Percentiles rank a stretch among this genome's conserved stretches.
These are phyloP conservation scores for Notarius quadriscutis DNA, from an alignment of 2,113 vertebrate species.

Conservation along the genomic window DNA sequence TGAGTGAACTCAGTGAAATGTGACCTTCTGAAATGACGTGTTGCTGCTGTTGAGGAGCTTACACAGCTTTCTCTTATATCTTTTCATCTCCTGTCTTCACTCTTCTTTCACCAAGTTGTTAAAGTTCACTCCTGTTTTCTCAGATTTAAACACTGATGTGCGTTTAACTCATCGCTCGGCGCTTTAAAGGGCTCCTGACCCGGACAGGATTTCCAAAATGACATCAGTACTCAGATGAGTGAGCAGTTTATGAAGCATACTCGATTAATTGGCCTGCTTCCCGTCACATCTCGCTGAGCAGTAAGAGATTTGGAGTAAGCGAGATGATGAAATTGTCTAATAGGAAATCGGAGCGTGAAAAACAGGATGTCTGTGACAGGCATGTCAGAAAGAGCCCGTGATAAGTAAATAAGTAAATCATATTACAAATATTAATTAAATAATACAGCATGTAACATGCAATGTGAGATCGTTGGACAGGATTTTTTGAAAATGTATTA, in stretches of 20 bases:
- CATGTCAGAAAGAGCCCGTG: too few relatives aligned
- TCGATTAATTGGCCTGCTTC: neutral
- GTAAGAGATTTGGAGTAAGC: neutral
- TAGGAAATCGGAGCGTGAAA: neutral
- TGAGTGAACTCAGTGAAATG: neutral
- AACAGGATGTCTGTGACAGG: neutral
- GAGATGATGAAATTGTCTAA: conserved; percentile 4
- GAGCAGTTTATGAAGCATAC: conserved; percentile 29
- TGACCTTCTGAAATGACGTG: neutral
- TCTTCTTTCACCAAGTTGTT: neutral
- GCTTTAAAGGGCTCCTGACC: conserved; percentile 47
- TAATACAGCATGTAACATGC: neutral
- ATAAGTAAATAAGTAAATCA: neutral
- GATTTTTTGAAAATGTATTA: neutral
- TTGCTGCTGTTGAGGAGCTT: neutral
- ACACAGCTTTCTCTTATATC: neutral
- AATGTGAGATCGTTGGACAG: neutral
- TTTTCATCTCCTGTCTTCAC: neutral
- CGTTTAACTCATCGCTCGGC: conserved; percentile 46
- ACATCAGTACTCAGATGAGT: conserved; percentile 53
- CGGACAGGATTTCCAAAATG: conserved; percentile 59
- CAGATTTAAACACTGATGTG: neutral
- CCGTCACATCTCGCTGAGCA: neutral
- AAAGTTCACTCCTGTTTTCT: neutral
- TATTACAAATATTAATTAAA: neutral